Evolutionary conservation across 2,888 invertebrate genomes (phyloP), one percentile per base, ranked within the genome.

Genomic region (Apamea sordens): DNA sequence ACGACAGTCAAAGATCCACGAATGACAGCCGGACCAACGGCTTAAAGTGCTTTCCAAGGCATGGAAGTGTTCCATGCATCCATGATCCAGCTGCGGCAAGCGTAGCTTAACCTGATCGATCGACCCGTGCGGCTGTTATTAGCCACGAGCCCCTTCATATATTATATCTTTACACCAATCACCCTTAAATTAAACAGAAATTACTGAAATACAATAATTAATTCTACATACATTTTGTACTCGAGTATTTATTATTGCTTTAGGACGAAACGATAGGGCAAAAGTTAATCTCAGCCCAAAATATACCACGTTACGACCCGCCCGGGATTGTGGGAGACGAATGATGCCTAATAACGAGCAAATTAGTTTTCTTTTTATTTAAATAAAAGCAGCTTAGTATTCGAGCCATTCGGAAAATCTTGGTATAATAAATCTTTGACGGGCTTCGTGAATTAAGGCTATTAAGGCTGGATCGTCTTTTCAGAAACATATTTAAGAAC

Each of bases 291-390:
- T 86, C 84, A 81, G 84, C 67, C 80, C 77, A 44, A 85, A 90
- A 90, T 86, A 86, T 85, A 87, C 87, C 88, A 81, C 89, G 88
- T 82, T 86, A 90, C 83, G 88, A 86, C 84, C 76, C 87, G 64
- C 64, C 65, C 50, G 87, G 87, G 90, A 87, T 79, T 85, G 47
- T 63, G 59, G 0, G 82, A 88, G 88, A 89, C 88, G 82, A 88
- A 86, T 83, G 83, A 74, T 74, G 74, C 87, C 73, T 88, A 84
- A 88, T 86, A 88, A 88, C 86, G 88, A 86, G 84, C 85, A 87
- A 92, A 92, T 91, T 92, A 92, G 90, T 90, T 89, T 86, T 86
- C 83, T 85, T 89, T 89, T 90, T 87, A 90, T 89, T 89, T 87
- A 90, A 86, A 82, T 86, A 82, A 85, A 84, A 86, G 83, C 73